Evolutionary conservation across 2,113 vertebrate species (phyloP).

Genomic region (Holacanthus passer): DNA sequence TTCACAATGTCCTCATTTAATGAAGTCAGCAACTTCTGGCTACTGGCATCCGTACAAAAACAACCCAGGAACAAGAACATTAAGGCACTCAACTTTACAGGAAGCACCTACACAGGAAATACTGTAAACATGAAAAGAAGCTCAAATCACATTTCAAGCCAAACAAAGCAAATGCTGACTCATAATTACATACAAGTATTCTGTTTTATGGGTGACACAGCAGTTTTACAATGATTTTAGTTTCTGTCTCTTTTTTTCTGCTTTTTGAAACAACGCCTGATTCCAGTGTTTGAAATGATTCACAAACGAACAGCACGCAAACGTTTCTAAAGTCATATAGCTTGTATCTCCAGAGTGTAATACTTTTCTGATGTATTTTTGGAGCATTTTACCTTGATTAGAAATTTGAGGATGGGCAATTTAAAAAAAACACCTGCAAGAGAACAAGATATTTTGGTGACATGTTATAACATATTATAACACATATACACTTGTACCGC

Average conservation of each 20-base stretch:
- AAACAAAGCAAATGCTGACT: neutral
- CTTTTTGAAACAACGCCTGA: too few relatives aligned
- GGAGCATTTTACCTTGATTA: too few relatives aligned
- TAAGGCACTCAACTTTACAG: neutral
- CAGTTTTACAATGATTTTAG: neutral
- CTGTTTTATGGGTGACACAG: neutral
- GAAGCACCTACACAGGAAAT: neutral
- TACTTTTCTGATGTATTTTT: too few relatives aligned
- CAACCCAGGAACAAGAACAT: neutral
- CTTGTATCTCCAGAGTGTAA: too few relatives aligned
- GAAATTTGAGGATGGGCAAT: too few relatives aligned
- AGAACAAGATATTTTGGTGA: too few relatives aligned
- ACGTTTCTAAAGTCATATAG: too few relatives aligned
- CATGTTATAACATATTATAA: too few relatives aligned
- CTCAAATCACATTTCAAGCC: neutral
- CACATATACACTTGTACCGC: too few relatives aligned
- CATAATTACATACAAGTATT: neutral
- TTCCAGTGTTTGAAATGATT: too few relatives aligned
- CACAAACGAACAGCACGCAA: too few relatives aligned
- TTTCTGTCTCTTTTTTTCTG: neutral
- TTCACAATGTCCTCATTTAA: neutral
- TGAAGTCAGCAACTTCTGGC: neutral
- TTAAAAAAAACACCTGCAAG: too few relatives aligned
- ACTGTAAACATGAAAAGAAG: neutral
- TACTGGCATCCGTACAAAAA: neutral